These are phyloP conservation scores for Yponomeuta plumbellus DNA, from an alignment of 2,888 invertebrate genomes.

Conservation along the genomic window DNA sequence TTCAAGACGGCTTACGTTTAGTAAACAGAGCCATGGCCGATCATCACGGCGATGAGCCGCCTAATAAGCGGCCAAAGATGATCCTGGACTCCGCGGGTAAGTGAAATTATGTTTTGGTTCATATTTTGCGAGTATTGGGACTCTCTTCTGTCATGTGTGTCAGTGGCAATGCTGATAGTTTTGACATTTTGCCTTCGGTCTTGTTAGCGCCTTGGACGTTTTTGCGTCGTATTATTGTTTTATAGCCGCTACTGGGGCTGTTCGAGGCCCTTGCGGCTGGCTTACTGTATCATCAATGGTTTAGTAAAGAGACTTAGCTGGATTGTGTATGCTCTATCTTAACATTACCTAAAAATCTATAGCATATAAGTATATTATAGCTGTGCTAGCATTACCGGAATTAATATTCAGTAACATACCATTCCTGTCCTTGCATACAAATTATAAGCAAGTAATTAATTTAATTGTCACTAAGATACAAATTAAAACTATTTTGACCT, in stretches of 20 bases:
- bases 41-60: conserved; percentile 96
- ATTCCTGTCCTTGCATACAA: background rate
- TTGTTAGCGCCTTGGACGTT: conserved; percentile 18
- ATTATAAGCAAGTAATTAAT: background rate
- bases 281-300: background rate
- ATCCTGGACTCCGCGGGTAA: conserved; percentile 88
- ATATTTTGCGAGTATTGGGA: conserved; percentile 23
- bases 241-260: background rate
- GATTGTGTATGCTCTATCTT: background rate
- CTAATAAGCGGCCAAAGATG: conserved; percentile 96
- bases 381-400: background rate
- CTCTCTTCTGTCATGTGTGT: conserved; percentile 65
- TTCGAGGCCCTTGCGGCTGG: background rate
- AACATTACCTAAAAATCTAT: background rate
- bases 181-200: conserved; percentile 26
- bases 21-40: conserved; percentile 92
- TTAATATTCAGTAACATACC: background rate
- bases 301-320: background rate
- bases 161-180: conserved; percentile 42
- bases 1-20: conserved; percentile 80
- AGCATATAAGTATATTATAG: background rate
- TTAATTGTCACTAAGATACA: background rate
- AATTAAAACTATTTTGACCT: background rate
- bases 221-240: conserved; percentile 59
- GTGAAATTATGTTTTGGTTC: conserved; percentile 45